Conservation (phyloP, 35 echinoderm and acorn worm species). For the Ophiothrix spiculata region DNA sequence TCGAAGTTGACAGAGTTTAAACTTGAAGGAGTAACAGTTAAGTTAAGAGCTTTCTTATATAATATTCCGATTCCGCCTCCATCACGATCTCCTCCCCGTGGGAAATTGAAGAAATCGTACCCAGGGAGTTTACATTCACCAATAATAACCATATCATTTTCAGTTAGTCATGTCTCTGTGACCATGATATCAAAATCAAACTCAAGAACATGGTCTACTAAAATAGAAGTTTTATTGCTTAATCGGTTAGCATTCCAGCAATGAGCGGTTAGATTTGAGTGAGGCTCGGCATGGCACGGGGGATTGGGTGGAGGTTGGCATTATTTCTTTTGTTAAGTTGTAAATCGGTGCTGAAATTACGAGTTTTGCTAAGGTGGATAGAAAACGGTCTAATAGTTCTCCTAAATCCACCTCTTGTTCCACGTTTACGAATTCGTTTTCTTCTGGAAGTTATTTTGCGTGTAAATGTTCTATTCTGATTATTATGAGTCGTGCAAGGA, state of each 20-base stretch:
- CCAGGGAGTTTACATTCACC: slow-evolving; percentile 26
- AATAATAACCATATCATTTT: slow-evolving; percentile 39
- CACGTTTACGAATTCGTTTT: not conserved
- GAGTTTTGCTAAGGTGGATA: not conserved
- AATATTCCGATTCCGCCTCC: no score
- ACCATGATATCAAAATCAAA: slow-evolving; percentile 9
- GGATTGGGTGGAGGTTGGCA: not conserved
- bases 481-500: not conserved
- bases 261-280: slow-evolving; percentile 17
- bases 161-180: slow-evolving; percentile 30
- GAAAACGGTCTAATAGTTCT: not conserved
- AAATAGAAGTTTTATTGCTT: slow-evolving; percentile 6
- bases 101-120: slow-evolving; percentile 48
- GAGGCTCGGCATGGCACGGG: not conserved
- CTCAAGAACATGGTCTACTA: not conserved
- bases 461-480: not conserved
- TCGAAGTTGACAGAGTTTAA: no score
- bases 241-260: slow-evolving; percentile 4
- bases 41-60: no score
- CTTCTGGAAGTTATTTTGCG: not conserved
- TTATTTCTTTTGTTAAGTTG: no score
- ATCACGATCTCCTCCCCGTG: no score
- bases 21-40: no score
- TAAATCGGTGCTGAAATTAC: not conserved
- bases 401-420: not conserved